phyloP scores from a whole-genome alignment of 2,797 vertebrate genomes.

The Cyclopterus lumpus region DNA sequence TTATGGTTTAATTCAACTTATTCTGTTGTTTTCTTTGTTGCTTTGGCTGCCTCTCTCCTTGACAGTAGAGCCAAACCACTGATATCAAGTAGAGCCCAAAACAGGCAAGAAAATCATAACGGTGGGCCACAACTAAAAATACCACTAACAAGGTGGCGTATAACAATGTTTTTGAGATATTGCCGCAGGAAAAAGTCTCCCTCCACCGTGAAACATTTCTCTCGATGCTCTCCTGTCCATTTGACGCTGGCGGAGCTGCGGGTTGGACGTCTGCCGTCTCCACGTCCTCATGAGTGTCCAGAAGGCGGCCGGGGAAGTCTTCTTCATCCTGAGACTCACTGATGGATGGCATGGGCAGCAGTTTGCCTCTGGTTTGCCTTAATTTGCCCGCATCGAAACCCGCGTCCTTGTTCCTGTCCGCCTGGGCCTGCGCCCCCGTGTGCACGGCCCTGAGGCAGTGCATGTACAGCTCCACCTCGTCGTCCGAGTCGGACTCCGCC shows the following conservation, averaged over 20 bases:
- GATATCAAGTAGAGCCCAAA: constrained; percentile 92
- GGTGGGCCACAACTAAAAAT: constrained; percentile 89
- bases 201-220: constrained; percentile 64
- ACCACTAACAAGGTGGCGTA: constrained; percentile 85
- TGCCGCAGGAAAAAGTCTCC: constrained; percentile 80
- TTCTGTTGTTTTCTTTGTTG: constrained; percentile 47
- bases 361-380: constrained; percentile 63
- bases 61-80: constrained; percentile 89
- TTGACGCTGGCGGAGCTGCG: constrained; percentile 20
- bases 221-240: constrained; percentile 48
- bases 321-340: constrained; percentile 79
- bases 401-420: constrained; percentile 38
- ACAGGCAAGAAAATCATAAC: constrained; percentile 93
- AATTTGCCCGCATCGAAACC: constrained; percentile 31
- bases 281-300: constrained; percentile 47
- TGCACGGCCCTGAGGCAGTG: constrained; percentile 76
- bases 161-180: constrained; percentile 82
- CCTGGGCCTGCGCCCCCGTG: constrained; percentile 25
- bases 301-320: constrained; percentile 32
- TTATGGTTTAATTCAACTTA: constrained; percentile 19
- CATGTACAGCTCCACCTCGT: constrained; percentile 84
- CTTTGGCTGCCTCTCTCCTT: constrained; percentile 76
- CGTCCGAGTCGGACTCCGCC: constrained; percentile 78
- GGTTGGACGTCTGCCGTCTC: constrained; percentile 33
- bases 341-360: constrained; percentile 78